These are phyloP conservation scores for Drosophila rellima DNA, from an alignment of 2,888 invertebrate species.

Conservation along the genomic window DNA sequence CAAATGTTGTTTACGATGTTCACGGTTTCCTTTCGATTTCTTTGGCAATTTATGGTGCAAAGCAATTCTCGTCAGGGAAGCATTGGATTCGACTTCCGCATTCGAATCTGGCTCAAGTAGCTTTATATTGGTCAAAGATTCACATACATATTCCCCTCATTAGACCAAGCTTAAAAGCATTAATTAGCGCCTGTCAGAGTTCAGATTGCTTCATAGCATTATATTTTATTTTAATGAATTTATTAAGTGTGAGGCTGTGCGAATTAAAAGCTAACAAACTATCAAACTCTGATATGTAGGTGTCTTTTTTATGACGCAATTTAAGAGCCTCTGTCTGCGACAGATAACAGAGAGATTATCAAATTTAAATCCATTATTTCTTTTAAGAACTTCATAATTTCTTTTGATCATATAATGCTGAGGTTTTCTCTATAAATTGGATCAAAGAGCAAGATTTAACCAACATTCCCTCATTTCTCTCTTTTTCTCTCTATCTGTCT, in stretches of 20 bases:
- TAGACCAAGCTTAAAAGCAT: constrained; percentile 8
- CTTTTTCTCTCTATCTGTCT: neutral
- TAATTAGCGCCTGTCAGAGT: constrained; percentile 37
- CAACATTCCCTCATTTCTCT: neutral
- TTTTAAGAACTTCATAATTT: neutral
- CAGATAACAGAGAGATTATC: neutral
- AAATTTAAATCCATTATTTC: neutral
- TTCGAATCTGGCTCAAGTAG: constrained; percentile 51
- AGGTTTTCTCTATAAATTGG: neutral
- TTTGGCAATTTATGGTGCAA: constrained; percentile 69
- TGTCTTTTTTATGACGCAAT: neutral
- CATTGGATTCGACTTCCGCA: constrained; percentile 30
- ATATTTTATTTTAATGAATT: constrained; percentile 17
- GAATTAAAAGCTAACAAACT: neutral
- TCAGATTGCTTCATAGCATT: constrained; percentile 34
- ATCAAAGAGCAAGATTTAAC: neutral
- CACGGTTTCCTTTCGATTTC: constrained; percentile 82
- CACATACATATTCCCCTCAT: constrained; percentile 27
- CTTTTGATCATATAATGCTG: neutral
- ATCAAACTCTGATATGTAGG: neutral
- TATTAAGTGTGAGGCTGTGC: constrained; percentile 7
- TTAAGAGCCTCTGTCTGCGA: too few species aligned
- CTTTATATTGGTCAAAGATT: constrained; percentile 56
- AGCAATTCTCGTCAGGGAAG: constrained; percentile 45
- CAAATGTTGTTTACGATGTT: constrained; percentile 81